Conservation (phyloP, 1,140 invertebrate species). For the Diachasma alloeum region DNA sequence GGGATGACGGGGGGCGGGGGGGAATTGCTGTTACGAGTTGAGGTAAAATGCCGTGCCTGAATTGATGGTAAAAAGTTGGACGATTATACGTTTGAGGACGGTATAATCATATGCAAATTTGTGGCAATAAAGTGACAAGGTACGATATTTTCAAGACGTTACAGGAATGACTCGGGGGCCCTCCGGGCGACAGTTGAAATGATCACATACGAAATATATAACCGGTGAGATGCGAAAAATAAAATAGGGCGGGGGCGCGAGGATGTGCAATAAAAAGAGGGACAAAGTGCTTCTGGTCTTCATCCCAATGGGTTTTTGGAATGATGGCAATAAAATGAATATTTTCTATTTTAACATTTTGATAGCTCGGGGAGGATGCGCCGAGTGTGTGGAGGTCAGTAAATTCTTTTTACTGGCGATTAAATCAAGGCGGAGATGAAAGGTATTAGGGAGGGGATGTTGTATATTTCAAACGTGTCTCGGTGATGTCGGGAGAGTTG, state of each 20-base stretch:
- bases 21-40: not conserved
- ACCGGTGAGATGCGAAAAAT: not conserved
- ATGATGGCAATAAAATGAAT: not conserved
- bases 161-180: not conserved
- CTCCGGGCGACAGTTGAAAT: not conserved
- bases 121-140: constrained; percentile 30
- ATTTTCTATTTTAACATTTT: not conserved
- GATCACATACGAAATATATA: not conserved
- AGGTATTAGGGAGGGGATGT: constrained; percentile 8
- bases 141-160: constrained; percentile 5
- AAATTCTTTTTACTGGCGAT: constrained; percentile 39
- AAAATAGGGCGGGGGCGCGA: not conserved
- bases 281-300: not conserved
- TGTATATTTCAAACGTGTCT: not conserved
- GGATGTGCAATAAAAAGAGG: not conserved
- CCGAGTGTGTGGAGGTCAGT: constrained; percentile 11
- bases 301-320: not conserved
- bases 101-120: constrained; percentile 37
- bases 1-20: not conserved
- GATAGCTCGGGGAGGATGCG: not conserved
- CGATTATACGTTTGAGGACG: constrained; percentile 7
- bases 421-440: constrained; percentile 36
- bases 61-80: constrained; percentile 1
- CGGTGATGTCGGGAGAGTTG: not conserved
- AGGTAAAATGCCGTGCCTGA: not conserved